Evolutionary conservation across 2,113 vertebrate genomes (phyloP), one percentile per base, ranked within the genome.

Genomic region (Campylomormyrus numenius): DNA sequence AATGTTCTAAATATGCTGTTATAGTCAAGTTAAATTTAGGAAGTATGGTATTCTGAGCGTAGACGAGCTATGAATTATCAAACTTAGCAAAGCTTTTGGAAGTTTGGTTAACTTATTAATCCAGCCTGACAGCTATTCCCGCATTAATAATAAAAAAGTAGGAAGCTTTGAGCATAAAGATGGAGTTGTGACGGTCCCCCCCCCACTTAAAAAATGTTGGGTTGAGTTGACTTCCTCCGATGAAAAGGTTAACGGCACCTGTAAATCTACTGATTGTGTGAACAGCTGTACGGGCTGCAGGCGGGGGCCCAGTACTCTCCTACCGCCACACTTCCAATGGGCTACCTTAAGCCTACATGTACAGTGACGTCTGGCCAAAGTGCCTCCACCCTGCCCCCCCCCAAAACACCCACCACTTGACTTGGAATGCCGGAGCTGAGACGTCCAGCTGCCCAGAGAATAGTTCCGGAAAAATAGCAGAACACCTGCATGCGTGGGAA

Each of bases 201-300:
- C 19, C 66, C 84, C 88, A 24, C 45, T 70, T 74, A 89, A 80
- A 87, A 87, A 91, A 74, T 62, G 3, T 5, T 70, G 31, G 91
- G 94, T 88, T 90, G 92, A 94, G 93, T 92, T 88, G 91, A 95
- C 95, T 96, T 96, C 95, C 95, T 95, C 92, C 93, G 95, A 95
- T 95, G 94, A 96, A 96, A 96, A 94, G 95, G 93, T 95, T 94
- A 95, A 90, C 94, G 94, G 94, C 94, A 95, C 95, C 95, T 95
- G 95, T 96, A 96, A 96, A 96, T 96, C 94, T 95, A 58, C 53
- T 90, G 92, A 85, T 88, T 91, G 87, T 90, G 89, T 46, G 89
- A 92, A 90, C 93, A 93, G 93, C 93, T 93, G 93, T 90, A 91
- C 70, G 84, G 88, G 88, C 87, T 92, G 48, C 92, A 53, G 90